phyloP scores from a whole-genome alignment of 2,113 vertebrate species.

The Lepisosteus osseus region DNA sequence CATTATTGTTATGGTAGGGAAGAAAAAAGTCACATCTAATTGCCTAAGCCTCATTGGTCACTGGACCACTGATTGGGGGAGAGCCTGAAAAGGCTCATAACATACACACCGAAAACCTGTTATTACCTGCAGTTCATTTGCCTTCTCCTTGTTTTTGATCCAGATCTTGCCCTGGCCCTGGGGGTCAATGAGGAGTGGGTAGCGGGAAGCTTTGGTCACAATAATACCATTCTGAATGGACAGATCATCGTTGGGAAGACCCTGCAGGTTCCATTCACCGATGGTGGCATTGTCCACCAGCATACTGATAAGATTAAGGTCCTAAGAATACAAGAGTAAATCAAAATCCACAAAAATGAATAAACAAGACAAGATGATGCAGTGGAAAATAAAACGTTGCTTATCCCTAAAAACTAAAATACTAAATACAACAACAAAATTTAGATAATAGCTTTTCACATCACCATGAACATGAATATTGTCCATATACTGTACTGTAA shows the following conservation, averaged over 20 bases:
- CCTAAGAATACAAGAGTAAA: slow-evolving; percentile 43
- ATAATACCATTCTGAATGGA: slow-evolving; percentile 84
- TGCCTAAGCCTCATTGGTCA: too few relatives aligned
- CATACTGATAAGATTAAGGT: slow-evolving; percentile 70
- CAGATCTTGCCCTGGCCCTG: slow-evolving; percentile 82
- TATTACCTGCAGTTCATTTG: slow-evolving; percentile 73
- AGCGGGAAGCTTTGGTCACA: slow-evolving; percentile 75
- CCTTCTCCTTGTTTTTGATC: slow-evolving; percentile 76
- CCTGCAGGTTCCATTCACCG: slow-evolving; percentile 78
- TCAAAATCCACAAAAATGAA: too few relatives aligned
- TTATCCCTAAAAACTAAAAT: too few relatives aligned
- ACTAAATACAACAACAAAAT: too few relatives aligned
- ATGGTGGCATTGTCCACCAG: slow-evolving; percentile 74
- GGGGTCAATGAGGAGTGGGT: slow-evolving; percentile 79
- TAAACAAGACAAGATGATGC: neutral
- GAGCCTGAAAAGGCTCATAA: too few relatives aligned
- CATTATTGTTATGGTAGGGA: too few relatives aligned
- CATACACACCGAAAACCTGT: neutral
- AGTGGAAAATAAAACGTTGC: too few relatives aligned
- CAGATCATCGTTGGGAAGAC: slow-evolving; percentile 76
- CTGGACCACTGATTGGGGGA: too few relatives aligned
- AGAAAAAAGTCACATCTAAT: too few relatives aligned
- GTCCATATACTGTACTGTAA: too few relatives aligned
- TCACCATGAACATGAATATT: too few relatives aligned
- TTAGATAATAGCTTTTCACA: too few relatives aligned